Evolutionary conservation across 2,888 invertebrate genomes (phyloP).

Genomic region (Dorcus hopei): DNA sequence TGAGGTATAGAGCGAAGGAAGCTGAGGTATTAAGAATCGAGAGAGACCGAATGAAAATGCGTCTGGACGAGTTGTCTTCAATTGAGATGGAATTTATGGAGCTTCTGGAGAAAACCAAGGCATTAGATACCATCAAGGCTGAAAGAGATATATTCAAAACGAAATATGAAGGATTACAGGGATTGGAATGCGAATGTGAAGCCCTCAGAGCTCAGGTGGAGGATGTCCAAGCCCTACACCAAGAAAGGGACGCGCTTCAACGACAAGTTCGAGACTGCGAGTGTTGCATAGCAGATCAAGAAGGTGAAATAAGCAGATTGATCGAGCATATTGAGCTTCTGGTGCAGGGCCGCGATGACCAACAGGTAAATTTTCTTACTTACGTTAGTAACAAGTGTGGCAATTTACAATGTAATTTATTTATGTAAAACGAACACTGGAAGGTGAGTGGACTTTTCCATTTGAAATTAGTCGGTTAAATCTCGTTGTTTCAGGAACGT

Average conservation of each 20-base stretch:
- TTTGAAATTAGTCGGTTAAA: conserved; percentile 1
- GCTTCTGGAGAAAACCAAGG: conserved; percentile 30
- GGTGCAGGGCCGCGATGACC: conserved; percentile 40
- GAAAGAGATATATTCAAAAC: conserved; percentile 45
- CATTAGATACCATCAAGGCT: conserved; percentile 35
- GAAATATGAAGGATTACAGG: conserved; percentile 39
- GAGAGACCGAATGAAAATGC: conserved; percentile 35
- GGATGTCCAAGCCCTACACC: conserved; percentile 42
- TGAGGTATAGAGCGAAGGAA: conserved; percentile 36
- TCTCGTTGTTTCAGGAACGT: conserved; percentile 32
- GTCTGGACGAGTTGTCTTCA: conserved; percentile 35
- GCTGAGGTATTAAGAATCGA: conserved; percentile 42
- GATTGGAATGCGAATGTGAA: conserved; percentile 38
- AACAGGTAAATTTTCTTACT: conserved; percentile 37
- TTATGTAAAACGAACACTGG: conserved; percentile 3
- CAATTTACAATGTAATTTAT: conserved; percentile 22
- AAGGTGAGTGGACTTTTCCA: background rate
- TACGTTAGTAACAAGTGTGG: conserved; percentile 23
- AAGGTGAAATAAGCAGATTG: conserved; percentile 56
- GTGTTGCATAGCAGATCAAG: conserved; percentile 56
- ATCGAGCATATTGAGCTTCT: conserved; percentile 54
- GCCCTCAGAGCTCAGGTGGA: conserved; percentile 37
- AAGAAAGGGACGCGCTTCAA: conserved; percentile 52
- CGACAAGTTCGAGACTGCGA: conserved; percentile 56
- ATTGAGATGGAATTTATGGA: conserved; percentile 40